Evolutionary conservation across 2,888 invertebrate genomes (phyloP).

Genomic region (Elmis aenea): DNA sequence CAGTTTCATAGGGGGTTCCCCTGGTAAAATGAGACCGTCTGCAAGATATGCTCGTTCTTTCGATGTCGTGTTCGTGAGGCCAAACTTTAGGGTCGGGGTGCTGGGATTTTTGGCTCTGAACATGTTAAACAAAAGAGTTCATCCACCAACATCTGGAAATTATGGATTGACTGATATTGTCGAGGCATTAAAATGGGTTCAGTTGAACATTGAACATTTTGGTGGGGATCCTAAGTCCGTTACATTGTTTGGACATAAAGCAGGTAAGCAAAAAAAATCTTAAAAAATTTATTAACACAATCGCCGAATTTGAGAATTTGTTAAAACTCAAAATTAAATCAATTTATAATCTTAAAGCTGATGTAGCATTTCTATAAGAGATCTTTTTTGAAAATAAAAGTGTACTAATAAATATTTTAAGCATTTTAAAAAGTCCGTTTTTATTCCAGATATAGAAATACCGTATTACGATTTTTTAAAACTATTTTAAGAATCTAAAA

Average conservation of each 20-base stretch:
- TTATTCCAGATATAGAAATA: no score
- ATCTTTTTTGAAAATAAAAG: no score
- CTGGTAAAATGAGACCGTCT: slow-evolving; percentile 68
- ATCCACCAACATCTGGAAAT: slow-evolving; percentile 77
- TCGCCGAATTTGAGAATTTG: no score
- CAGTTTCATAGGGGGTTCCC: slow-evolving; percentile 70
- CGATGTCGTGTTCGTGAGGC: slow-evolving; percentile 80
- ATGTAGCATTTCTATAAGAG: no score
- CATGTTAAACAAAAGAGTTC: slow-evolving; percentile 61
- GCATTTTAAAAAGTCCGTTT: no score
- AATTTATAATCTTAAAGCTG: no score
- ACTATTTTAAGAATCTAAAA: no score
- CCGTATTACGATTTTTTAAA: no score
- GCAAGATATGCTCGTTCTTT: slow-evolving; percentile 69
- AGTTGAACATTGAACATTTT: slow-evolving; percentile 76
- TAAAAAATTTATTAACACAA: no score
- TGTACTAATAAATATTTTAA: no score
- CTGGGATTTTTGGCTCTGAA: slow-evolving; percentile 75
- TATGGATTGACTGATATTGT: slow-evolving; percentile 80
- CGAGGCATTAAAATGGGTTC: slow-evolving; percentile 72
- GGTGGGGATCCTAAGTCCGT: slow-evolving; percentile 76
- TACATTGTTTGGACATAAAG: slow-evolving; percentile 78
- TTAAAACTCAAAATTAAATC: no score
- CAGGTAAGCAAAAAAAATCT: slow-evolving; percentile 52
- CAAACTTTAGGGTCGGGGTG: slow-evolving; percentile 66